Base-by-base conservation (phyloP, 2,888 invertebrate genomes). In the Azorinus chamasolen region DNA sequence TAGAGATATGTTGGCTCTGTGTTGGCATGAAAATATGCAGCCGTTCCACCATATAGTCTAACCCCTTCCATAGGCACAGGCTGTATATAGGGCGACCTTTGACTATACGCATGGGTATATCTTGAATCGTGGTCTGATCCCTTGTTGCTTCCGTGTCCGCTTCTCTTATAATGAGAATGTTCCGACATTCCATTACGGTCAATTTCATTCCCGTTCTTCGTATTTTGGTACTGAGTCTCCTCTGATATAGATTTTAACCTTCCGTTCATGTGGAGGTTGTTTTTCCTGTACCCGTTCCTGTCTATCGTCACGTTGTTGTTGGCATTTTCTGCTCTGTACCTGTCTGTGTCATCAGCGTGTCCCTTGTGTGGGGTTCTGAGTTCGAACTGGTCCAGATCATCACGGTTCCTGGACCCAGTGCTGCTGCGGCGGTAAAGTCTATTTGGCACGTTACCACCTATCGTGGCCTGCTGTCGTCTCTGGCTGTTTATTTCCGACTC, bases 31-130 rank as follows among this genome's bases (percentile, higher is more conserved):
- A 59, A 73, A n/a, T 65, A 66, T 16, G 65, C 65, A 10, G 72
- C 65, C 14, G 75, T 64, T 32, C 68, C 43, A n/a, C 82, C 82
- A 25, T 73, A 79, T 18, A 64, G 41, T 57, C 69, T 72, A 20
- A 79, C 65, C 62, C 72, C 41, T 27, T 65, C 58, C 58, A 24
- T 0, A 66, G 71, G 24, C 62, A 71, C 6, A 55, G n/a, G 16
- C 37, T 18, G 24, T 48, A 53, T 25, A 18, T 14, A 20, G 20
- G 18, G 16, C n/a, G 14, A 0, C 3, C 16, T 16, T 57, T 20
- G 1, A 14, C 18, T 39, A 20, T 39, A 16, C 16, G 41, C 24
- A n/a, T 39, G 32, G 5, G 5, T 32, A 10, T 32, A 32, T 10
- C 32, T 32, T 6, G 32, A 32, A 32, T 32, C 32, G 32, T 32